These are phyloP conservation scores for Sceloporus undulatus DNA, from an alignment of 2,113 vertebrate species.

Conservation along the genomic window DNA sequence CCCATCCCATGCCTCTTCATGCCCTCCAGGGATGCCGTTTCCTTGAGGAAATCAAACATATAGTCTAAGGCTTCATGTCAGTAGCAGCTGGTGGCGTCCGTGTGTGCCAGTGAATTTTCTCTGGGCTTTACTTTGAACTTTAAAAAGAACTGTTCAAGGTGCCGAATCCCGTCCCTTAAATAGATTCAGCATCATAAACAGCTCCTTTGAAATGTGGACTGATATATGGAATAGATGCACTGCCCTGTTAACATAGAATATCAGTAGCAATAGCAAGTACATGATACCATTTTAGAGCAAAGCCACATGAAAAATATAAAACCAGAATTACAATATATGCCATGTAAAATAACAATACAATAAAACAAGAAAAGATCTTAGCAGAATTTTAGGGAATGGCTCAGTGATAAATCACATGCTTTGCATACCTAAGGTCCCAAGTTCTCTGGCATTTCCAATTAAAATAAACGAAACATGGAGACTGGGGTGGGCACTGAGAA, in stretches of 20 bases:
- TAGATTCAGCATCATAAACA: not conserved
- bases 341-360: not conserved
- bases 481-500: too few species aligned
- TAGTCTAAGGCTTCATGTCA: not conserved
- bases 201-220: not conserved
- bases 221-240: too few species aligned
- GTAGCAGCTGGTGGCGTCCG: not conserved
- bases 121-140: not conserved
- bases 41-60: not conserved
- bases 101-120: not conserved
- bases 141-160: not conserved
- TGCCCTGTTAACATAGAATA: too few species aligned
- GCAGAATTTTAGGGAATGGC: not conserved
- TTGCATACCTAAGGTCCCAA: not conserved
- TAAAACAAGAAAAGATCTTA: not conserved
- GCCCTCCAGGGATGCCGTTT: not conserved
- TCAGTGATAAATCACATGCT: not conserved
- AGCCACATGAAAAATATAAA: conserved; percentile 1
- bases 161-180: not conserved
- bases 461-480: not conserved
- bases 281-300: not conserved
- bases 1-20: not conserved
- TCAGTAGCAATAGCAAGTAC: too few species aligned
- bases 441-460: not conserved
- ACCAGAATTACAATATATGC: not conserved